Evolutionary conservation across 2,888 invertebrate species (phyloP), one percentile per base, ranked within the genome.

Genomic region (Melipona beecheii): DNA sequence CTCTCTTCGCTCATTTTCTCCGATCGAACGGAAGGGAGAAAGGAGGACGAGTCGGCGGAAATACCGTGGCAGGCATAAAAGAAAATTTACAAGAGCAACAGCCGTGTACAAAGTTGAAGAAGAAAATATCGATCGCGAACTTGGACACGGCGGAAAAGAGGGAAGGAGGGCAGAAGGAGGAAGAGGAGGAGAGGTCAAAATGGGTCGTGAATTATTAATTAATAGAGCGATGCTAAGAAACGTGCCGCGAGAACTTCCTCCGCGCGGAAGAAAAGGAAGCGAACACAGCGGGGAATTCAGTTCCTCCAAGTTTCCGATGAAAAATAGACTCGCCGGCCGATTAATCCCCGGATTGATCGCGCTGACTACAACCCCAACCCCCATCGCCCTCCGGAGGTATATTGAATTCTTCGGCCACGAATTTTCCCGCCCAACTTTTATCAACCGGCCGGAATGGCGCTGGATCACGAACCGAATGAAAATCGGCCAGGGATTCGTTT

Each of bases 121-220:
- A 54, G 74, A 52, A 79, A 74, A 74, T 79, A 82, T 79, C 64
- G 79, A 79, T 75, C 70, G 60, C 9, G 24, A 58, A 58, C n/a
- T 58, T 58, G 24, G n/a, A 43, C 43, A 43, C 43, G 43, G 9
- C 9, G 43, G 43, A 43, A 43, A 43, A 43, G 70, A 31, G 36
- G 31, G 21, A 0, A 9, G 2, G 54, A 11, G 56, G 54, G 4
- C 11, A 5, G 54, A 27, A 24, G 27, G 69, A 36, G 54, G 50
- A 71, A n/a, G 64, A 72, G 1, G 13, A 13, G 17, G 52, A 6
- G 52, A 17, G 65, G 70, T 54, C 64, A 70, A 77, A 82, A 82
- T 75, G 64, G 64, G 65, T 65, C 65, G 78, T 82, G 78, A 84
- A 82, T 84, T 82, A 84, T 84, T 84, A 84, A 84, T 84, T 84